Evolutionary conservation across 2,888 invertebrate genomes (phyloP), one percentile per base, ranked within the genome.

Genomic region (Drosophila siamana): DNA sequence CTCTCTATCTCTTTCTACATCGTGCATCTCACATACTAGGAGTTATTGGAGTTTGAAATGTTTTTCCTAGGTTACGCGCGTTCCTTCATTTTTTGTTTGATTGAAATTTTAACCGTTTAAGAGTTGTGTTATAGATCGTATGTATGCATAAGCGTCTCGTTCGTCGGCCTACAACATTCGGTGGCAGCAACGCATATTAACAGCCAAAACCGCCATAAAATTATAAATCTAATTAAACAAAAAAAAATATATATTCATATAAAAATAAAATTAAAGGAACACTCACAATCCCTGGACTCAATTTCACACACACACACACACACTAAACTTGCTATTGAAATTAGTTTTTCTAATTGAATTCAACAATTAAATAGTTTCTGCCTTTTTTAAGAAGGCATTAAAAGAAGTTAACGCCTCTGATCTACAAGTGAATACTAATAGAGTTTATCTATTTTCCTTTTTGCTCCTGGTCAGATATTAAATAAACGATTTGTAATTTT

Each of bases 31-130:
- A 24, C 36, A 41, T 28, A 41, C 52, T 41, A 52, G 41, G 13
- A 54, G 41, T 54, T 41, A 28, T 54, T 41, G 40, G 52, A 41
- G 40, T 28, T 52, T 33, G 30, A 30, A 19, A 8, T 50, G 41
- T 16, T 16, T 16, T 40, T 66, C 26, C 26, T 36, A 19, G 1
- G 19, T 22, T 52, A 28, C 4, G 26, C 19, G 8, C 8, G 40
- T 57, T 13, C 1, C 13, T 15, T 41, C n/a, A n/a, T 41, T 15
- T 43, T 41, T 6, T 22, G n/a, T 48, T 44, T 13, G 7, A 22
- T 33, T 38, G n/a, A 24, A 36, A 28, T 36, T 22, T 44, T 52
- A n/a, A 38, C 7, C 36, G 36, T 38, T 22, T 28, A 15, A 28
- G 15, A 41, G 59, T 11, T 30, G n/a, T 47, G 47, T 57, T 48